Conservation (phyloP, 92 coral and sea anemone species). For the Porites lobata region DNA sequence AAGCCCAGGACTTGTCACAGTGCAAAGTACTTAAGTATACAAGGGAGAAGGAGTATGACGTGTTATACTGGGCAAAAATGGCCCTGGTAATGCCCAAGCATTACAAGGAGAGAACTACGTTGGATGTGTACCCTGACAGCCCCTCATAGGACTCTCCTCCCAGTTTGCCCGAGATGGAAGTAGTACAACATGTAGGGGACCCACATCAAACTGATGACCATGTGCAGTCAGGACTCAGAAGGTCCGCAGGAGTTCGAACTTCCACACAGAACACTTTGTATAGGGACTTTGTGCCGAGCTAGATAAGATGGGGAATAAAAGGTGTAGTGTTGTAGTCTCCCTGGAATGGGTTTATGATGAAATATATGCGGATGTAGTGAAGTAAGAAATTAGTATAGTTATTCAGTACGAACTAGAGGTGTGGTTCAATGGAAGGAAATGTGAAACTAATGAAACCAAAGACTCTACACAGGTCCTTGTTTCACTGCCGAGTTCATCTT, state of each 20-base stretch:
- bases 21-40: conserved; percentile 18
- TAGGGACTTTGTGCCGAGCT: neutral
- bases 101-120: too few relatives aligned
- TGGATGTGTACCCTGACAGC: neutral
- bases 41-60: conserved; percentile 21
- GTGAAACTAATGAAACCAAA: too few relatives aligned
- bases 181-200: neutral
- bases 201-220: neutral
- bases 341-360: too few relatives aligned
- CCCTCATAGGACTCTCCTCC: neutral
- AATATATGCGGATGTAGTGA: too few relatives aligned
- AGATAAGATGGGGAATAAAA: neutral
- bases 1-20: conserved; percentile 20
- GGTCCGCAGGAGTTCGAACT: neutral
- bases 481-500: too few relatives aligned
- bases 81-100: neutral
- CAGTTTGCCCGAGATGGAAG: neutral
- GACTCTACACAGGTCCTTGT: too few relatives aligned
- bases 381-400: too few relatives aligned
- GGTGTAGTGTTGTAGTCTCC: conserved; percentile 21
- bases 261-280: conserved; percentile 15
- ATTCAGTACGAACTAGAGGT: too few relatives aligned
- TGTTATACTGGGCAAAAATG: neutral
- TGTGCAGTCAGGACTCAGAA: neutral
- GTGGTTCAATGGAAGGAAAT: too few relatives aligned